Percentiles rank a stretch among this genome's conserved stretches.
Evolutionary conservation across 2,888 invertebrate species (phyloP).

Genomic region (Zootermopsis nevadensis): DNA sequence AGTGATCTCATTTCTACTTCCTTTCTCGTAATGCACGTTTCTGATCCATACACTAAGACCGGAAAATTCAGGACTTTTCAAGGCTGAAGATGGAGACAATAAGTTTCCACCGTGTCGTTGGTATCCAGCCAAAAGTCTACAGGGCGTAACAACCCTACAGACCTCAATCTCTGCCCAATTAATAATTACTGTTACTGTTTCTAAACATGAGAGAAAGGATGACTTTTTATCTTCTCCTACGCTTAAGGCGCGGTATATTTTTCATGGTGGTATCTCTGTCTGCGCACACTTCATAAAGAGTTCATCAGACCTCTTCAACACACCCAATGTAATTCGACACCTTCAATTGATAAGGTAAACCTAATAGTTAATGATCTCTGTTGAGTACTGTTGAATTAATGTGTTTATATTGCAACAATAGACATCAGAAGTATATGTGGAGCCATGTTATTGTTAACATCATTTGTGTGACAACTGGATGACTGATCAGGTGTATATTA

Average conservation of each 20-base stretch:
- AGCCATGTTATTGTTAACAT: conserved; percentile 33
- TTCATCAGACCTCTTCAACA: background rate
- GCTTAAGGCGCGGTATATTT: too few relatives aligned
- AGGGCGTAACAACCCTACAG: too few relatives aligned
- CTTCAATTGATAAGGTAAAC: background rate
- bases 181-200: background rate
- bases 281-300: too few relatives aligned
- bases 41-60: too few relatives aligned
- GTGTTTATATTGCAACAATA: conserved; percentile 5
- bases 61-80: too few relatives aligned
- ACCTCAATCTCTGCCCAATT: too few relatives aligned
- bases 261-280: too few relatives aligned
- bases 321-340: background rate
- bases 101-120: too few relatives aligned
- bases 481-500: conserved; percentile 25
- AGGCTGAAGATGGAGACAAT: too few relatives aligned
- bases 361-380: background rate
- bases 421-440: conserved; percentile 1
- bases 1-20: too few relatives aligned
- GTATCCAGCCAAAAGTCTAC: too few relatives aligned
- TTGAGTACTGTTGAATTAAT: background rate
- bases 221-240: background rate
- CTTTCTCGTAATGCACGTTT: too few relatives aligned
- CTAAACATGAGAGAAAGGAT: background rate
- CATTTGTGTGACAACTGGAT: conserved; percentile 19